These are phyloP conservation scores for Cheilosia urbana DNA, from an alignment of 2,888 invertebrate species.

Conservation along the genomic window DNA sequence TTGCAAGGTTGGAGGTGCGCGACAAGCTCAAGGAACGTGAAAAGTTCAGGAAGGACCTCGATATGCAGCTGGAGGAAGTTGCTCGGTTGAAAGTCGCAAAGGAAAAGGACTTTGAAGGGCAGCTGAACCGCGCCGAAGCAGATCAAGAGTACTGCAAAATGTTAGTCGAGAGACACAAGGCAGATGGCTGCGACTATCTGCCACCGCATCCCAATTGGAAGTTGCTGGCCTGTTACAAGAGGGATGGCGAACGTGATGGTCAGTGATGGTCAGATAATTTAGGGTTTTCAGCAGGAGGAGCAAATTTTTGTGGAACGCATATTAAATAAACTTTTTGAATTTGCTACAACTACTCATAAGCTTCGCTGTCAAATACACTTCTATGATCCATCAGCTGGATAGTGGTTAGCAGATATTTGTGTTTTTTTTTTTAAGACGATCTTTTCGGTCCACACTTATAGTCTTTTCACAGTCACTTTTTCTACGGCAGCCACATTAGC, in stretches of 20 bases:
- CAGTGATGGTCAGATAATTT: no score
- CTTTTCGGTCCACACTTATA: no score
- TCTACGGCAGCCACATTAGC: no score
- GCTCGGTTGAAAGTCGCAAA: slow-evolving; percentile 78
- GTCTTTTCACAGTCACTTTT: no score
- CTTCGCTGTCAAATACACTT: no score
- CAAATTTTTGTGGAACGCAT: no score
- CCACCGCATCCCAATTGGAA: slow-evolving; percentile 81
- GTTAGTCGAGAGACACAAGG: slow-evolving; percentile 78
- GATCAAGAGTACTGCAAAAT: slow-evolving; percentile 78
- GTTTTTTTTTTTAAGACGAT: no score
- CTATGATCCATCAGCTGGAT: no score
- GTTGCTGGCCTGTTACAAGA: slow-evolving; percentile 75
- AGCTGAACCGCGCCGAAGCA: slow-evolving; percentile 77
- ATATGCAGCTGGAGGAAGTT: slow-evolving; percentile 79
- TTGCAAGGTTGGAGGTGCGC: slow-evolving; percentile 76
- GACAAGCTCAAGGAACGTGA: slow-evolving; percentile 76
- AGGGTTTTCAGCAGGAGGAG: no score
- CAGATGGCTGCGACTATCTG: slow-evolving; percentile 79
- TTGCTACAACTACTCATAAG: no score
- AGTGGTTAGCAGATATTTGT: no score
- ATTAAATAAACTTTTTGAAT: no score
- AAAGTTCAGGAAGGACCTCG: slow-evolving; percentile 76
- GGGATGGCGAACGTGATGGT: background rate
- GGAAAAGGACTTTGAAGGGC: slow-evolving; percentile 77